These are phyloP conservation scores for Talpa occidentalis DNA, from an alignment of 2,113 vertebrate species.

Conservation along the genomic window DNA sequence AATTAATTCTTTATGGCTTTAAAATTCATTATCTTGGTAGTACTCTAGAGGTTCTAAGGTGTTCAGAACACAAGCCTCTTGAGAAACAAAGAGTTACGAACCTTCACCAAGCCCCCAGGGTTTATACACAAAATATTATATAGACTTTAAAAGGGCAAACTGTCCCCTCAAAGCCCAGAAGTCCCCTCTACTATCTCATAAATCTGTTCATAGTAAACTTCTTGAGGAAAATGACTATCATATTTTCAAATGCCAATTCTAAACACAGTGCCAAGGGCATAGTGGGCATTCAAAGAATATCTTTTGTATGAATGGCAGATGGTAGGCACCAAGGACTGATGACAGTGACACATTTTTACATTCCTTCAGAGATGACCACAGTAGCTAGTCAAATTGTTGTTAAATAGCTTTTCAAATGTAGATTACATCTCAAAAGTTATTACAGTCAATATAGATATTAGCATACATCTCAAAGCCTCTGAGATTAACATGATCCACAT, in stretches of 20 bases:
- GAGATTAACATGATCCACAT: slow-evolving; percentile 1
- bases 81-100: slow-evolving; percentile 32
- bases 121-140: not conserved
- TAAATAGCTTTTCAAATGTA: slow-evolving; percentile 26
- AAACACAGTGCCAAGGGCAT: not conserved
- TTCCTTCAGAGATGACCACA: not conserved
- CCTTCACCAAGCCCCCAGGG: not conserved
- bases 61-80: not conserved
- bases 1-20: slow-evolving; percentile 2
- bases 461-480: slow-evolving; percentile 26
- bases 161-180: not conserved
- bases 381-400: slow-evolving; percentile 13
- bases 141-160: not conserved
- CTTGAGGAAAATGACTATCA: not conserved
- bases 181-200: not conserved
- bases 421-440: slow-evolving; percentile 5
- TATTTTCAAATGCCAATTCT: not conserved
- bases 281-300: not conserved
- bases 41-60: not conserved
- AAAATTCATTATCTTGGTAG: not conserved
- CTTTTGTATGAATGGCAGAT: not conserved
- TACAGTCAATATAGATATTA: slow-evolving; percentile 16
- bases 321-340: not conserved
- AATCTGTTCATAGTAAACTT: slow-evolving; percentile 6
- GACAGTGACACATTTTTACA: not conserved